phyloP scores from a whole-genome alignment of 1,140 invertebrate genomes.

The Elymnias hypermnestra region DNA sequence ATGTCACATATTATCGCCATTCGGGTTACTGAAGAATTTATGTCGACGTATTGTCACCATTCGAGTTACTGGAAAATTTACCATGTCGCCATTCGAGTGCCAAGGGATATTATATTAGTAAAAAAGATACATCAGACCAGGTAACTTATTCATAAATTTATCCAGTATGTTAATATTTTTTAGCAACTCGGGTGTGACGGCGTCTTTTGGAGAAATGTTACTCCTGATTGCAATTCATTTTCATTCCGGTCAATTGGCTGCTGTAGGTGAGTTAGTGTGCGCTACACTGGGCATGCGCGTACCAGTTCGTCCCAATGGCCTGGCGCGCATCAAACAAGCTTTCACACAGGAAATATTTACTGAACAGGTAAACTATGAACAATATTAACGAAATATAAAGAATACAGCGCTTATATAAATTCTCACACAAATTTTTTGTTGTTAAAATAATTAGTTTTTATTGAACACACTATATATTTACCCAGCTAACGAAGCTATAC shows the following conservation, averaged over 20 bases:
- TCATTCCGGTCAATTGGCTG: conserved; percentile 94
- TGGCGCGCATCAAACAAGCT: conserved; percentile 94
- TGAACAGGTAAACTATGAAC: conserved; percentile 84
- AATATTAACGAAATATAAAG: neutral
- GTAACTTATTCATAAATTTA: neutral
- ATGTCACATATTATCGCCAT: too few relatives aligned
- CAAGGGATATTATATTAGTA: too few relatives aligned
- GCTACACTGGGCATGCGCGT: conserved; percentile 97
- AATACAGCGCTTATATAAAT: too few relatives aligned
- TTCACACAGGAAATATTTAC: conserved; percentile 98
- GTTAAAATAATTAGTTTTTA: too few relatives aligned
- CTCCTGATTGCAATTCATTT: conserved; percentile 97
- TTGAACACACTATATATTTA: too few relatives aligned
- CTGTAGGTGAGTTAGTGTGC: conserved; percentile 95
- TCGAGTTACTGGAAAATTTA: too few relatives aligned
- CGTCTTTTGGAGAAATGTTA: conserved; percentile 97
- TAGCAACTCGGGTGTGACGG: conserved; percentile 85
- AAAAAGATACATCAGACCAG: neutral
- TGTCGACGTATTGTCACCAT: too few relatives aligned
- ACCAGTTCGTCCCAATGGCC: conserved; percentile 91
- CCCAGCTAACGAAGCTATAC: too few relatives aligned
- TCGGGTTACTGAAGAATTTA: too few relatives aligned
- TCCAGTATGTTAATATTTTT: conserved; percentile 14
- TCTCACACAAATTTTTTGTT: too few relatives aligned
- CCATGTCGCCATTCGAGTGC: too few relatives aligned